These are phyloP conservation scores for Drosophila diplacantha DNA, from an alignment of 2,888 invertebrate genomes.

Conservation along the genomic window DNA sequence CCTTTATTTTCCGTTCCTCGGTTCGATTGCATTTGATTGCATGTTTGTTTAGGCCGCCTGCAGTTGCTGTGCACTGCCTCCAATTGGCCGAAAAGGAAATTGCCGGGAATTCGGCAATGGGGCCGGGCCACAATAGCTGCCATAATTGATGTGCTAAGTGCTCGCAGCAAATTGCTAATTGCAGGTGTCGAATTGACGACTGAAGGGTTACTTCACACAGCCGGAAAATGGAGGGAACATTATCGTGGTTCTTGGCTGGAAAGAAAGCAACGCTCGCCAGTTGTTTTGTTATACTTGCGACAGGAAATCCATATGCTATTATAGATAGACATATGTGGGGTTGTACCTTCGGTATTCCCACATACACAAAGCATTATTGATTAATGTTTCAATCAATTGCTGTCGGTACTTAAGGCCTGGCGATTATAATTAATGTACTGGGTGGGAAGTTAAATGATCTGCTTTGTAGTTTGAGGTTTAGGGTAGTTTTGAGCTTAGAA, in stretches of 20 bases:
- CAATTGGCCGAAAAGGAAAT: constrained; percentile 66
- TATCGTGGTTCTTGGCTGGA: background rate
- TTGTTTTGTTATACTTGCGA: constrained; percentile 10
- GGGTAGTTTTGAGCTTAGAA: too few relatives aligned
- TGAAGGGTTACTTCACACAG: constrained; percentile 50
- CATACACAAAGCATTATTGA: constrained; percentile 18
- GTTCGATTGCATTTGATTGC: constrained; percentile 73
- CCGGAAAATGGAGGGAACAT: constrained; percentile 15
- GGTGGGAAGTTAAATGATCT: background rate
- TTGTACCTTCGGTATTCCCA: background rate
- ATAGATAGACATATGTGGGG: background rate
- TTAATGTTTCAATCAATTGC: constrained; percentile 26
- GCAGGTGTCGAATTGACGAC: constrained; percentile 54
- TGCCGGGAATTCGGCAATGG: constrained; percentile 49
- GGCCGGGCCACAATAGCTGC: constrained; percentile 39
- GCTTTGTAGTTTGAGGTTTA: background rate
- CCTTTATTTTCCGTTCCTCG: constrained; percentile 13
- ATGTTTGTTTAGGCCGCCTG: constrained; percentile 57
- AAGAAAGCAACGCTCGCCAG: background rate
- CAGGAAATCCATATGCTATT: constrained; percentile 17
- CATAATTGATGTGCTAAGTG: constrained; percentile 47
- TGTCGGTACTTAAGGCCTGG: background rate
- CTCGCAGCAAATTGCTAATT: constrained; percentile 54
- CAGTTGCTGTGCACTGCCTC: constrained; percentile 35
- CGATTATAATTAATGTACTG: background rate